Evolutionary conservation across 2,888 invertebrate genomes (phyloP).

Genomic region (Atrina japonica): DNA sequence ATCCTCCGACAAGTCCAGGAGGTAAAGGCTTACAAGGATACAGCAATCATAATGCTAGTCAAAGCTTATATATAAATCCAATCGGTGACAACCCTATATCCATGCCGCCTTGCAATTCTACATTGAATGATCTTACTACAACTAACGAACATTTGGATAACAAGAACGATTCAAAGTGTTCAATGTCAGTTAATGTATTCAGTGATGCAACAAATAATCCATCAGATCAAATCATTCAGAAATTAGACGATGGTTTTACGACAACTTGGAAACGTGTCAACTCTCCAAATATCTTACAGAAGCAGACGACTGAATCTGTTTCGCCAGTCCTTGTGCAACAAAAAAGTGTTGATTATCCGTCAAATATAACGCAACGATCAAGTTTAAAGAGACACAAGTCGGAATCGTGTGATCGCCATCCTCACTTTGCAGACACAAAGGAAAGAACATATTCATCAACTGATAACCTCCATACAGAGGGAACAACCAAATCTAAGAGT

Average conservation of each 20-base stretch:
- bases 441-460: slow-evolving; percentile 75
- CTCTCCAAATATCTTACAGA: slow-evolving; percentile 50
- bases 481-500: slow-evolving; percentile 69
- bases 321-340: slow-evolving; percentile 11
- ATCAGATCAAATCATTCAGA: slow-evolving; percentile 70
- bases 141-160: slow-evolving; percentile 22
- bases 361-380: slow-evolving; percentile 29
- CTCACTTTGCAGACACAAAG: slow-evolving; percentile 71
- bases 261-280: slow-evolving; percentile 72
- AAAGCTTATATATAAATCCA: slow-evolving; percentile 79
- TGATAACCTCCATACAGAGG: slow-evolving; percentile 76
- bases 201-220: slow-evolving; percentile 52
- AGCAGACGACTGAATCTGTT: background rate
- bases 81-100: slow-evolving; percentile 65
- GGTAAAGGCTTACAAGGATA: slow-evolving; percentile 32
- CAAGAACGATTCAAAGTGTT: slow-evolving; percentile 26
- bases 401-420: slow-evolving; percentile 70
- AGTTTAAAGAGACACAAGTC: slow-evolving; percentile 75
- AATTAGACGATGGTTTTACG: slow-evolving; percentile 69
- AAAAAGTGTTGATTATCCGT: slow-evolving; percentile 28
- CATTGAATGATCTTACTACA: slow-evolving; percentile 35
- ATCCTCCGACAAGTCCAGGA: slow-evolving; percentile 84
- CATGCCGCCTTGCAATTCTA: slow-evolving; percentile 46
- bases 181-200: slow-evolving; percentile 40
- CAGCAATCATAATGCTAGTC: slow-evolving; percentile 42